phyloP scores from a whole-genome alignment of 2,888 invertebrate species.

The Spodoptera littoralis region DNA sequence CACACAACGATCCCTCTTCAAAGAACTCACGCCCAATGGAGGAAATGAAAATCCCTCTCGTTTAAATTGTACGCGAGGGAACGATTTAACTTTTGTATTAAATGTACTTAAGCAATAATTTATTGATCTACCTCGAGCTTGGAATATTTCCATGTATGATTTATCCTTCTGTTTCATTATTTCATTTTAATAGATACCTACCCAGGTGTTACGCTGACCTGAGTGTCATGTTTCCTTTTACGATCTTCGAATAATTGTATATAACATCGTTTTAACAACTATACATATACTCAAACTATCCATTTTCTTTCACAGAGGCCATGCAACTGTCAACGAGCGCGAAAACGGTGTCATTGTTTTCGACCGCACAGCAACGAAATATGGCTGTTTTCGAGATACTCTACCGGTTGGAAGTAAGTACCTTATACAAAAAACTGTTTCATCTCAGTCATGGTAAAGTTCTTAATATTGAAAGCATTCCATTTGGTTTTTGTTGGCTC shows the following conservation, averaged over 20 bases:
- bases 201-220: background rate
- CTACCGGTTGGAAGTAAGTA: slow-evolving; percentile 97
- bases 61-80: slow-evolving; percentile 74
- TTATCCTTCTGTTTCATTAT: slow-evolving; percentile 12
- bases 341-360: slow-evolving; percentile 97
- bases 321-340: slow-evolving; percentile 96
- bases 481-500: slow-evolving; percentile 66
- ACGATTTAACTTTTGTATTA: slow-evolving; percentile 66
- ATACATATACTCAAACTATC: background rate
- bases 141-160: slow-evolving; percentile 25
- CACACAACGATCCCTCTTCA: slow-evolving; percentile 63
- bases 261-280: too few species aligned
- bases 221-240: background rate
- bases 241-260: background rate
- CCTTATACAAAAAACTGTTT: slow-evolving; percentile 44
- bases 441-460: slow-evolving; percentile 41
- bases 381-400: slow-evolving; percentile 99
- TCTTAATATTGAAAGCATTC: slow-evolving; percentile 63
- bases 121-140: slow-evolving; percentile 27
- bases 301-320: slow-evolving; percentile 92
- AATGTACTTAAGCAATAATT: slow-evolving; percentile 42
- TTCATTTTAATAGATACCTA: slow-evolving; percentile 11
- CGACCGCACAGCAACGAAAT: slow-evolving; percentile 97
- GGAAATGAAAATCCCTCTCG: slow-evolving; percentile 80
- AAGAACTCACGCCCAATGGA: slow-evolving; percentile 71